Evolutionary conservation across 2,797 vertebrate species (phyloP), one percentile per base, ranked within the genome.

Genomic region (Falco cherrug): DNA sequence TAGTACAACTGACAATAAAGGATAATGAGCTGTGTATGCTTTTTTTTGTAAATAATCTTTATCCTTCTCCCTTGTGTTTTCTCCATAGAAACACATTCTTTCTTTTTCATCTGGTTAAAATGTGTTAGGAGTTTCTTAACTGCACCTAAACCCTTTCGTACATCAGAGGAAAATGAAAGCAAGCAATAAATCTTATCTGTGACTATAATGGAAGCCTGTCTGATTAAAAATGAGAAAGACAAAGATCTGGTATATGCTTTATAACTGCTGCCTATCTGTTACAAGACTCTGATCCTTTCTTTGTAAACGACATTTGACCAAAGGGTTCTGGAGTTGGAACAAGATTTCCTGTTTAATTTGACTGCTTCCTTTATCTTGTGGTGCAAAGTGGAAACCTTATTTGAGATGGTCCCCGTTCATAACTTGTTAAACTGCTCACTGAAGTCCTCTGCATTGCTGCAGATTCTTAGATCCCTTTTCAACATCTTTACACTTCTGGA

Each of bases 11-110:
- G 93, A 92, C 81, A 90, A 81, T 92, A 93, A 95, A 80, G 57
- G 29, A 88, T 93, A 95, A 94, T 91, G 85, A 91, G 82, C 88
- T 93, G 59, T 75, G 65, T 69, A 78, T 70, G 43, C 51, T 84
- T 94, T 65, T 84, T 95, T 90, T 93, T 65, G 50, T 81, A 86
- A 91, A 90, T 71, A 91, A 87, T 89, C 61, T 93, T 95, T 80
- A 84, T 71, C 67, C 37, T 90, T 89, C 70, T 87, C 88, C 47
- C 78, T 60, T 43, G 77, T 64, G 93, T 57, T 89, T 77, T 73
- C 39, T 54, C 45, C 77, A 84, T 29, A 91, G 67, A 88, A 96
- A 59, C 8, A 76, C 0, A 0, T 41, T 76, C 2, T 0, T 71
- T 84, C 60, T 75, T 90, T 92, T 90, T 73, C 45, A 79, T 70